These are phyloP conservation scores for Globodera ellingtonae DNA, from an alignment of 1,140 invertebrate species.

Conservation along the genomic window DNA sequence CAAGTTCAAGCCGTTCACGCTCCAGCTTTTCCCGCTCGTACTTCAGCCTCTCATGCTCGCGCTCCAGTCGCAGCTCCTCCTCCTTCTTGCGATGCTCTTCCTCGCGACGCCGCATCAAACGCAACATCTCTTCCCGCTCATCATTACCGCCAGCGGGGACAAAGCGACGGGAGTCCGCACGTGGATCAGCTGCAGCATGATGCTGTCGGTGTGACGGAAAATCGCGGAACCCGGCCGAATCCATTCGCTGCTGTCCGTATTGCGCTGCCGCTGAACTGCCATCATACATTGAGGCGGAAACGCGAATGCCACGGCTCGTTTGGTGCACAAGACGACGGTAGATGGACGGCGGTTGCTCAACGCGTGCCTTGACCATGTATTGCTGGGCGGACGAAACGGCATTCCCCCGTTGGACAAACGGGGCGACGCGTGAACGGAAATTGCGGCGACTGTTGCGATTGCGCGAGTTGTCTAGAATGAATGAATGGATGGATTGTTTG, in stretches of 20 bases:
- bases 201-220: background rate
- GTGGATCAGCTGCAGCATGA: background rate
- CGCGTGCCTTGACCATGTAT: background rate
- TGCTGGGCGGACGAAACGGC: background rate
- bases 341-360: background rate
- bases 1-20: constrained; percentile 42
- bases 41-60: constrained; percentile 31
- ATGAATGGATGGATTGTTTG: too few species aligned
- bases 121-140: constrained; percentile 24
- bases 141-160: background rate
- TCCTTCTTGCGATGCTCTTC: constrained; percentile 45
- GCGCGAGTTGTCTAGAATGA: too few species aligned
- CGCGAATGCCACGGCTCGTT: background rate
- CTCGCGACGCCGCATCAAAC: constrained; percentile 41
- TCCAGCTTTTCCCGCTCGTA: constrained; percentile 50
- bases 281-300: background rate
- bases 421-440: background rate
- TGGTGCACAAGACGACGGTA: constrained; percentile 3
- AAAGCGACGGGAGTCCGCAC: background rate
- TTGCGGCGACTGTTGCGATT: background rate
- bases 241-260: background rate
- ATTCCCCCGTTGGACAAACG: background rate
- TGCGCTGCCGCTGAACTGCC: background rate
- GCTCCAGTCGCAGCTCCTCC: constrained; percentile 35
- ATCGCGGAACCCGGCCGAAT: background rate